Evolutionary conservation across 2,888 invertebrate species (phyloP).

Genomic region (Hoplodrina blanda): DNA sequence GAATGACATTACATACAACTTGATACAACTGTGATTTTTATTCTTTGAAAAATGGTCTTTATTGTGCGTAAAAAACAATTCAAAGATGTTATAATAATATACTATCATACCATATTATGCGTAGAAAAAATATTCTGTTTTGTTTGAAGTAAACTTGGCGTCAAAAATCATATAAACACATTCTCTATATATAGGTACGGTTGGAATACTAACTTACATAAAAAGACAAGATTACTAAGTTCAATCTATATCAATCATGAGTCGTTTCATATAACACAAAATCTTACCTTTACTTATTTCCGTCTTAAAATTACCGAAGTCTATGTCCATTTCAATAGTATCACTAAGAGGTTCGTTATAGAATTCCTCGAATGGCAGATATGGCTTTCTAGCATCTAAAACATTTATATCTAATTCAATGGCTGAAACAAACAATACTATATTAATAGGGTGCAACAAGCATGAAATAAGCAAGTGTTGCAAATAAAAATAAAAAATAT

Average conservation of each 20-base stretch:
- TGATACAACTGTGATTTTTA: not conserved
- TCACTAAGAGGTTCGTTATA: conserved; percentile 98
- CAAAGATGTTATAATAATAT: too few species aligned
- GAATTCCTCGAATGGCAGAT: conserved; percentile 96
- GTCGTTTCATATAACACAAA: not conserved
- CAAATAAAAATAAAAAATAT: not conserved
- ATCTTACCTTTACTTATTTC: conserved; percentile 88
- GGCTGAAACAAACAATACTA: conserved; percentile 85
- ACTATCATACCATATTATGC: too few species aligned
- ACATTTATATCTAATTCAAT: conserved; percentile 94
- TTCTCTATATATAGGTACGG: too few species aligned
- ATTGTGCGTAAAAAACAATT: too few species aligned
- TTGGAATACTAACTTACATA: too few species aligned
- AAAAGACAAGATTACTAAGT: too few species aligned
- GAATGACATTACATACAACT: conserved; percentile 10
- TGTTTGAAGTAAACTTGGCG: too few species aligned
- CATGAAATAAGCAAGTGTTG: conserved; percentile 36
- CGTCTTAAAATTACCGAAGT: conserved; percentile 97
- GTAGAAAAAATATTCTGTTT: too few species aligned
- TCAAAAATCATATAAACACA: too few species aligned
- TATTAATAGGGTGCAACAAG: conserved; percentile 54
- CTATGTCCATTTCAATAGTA: conserved; percentile 97
- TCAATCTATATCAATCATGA: too few species aligned
- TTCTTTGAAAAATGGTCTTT: too few species aligned
- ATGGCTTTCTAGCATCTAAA: conserved; percentile 95